phyloP scores from a whole-genome alignment of 2,113 vertebrate species.

The Alethe diademata region DNA sequence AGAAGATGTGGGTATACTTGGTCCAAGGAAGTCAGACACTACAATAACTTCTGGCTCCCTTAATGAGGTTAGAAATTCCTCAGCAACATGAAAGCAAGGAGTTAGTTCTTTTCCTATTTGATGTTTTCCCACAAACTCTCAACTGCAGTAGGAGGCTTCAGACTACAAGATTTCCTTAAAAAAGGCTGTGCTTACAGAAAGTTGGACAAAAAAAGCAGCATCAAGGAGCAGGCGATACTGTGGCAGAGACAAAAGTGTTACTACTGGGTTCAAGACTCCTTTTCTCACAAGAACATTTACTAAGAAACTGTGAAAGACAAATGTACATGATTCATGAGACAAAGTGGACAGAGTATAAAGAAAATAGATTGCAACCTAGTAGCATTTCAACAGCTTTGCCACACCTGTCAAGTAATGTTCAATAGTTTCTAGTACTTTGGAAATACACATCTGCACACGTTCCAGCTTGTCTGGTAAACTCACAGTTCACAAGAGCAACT shows the following conservation, averaged over 20 bases:
- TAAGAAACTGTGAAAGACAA: not conserved
- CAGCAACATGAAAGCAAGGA: not conserved
- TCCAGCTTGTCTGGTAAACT: not conserved
- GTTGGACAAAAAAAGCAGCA: not conserved
- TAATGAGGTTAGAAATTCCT: not conserved
- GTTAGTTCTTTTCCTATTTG: not conserved
- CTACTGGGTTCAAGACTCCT: not conserved
- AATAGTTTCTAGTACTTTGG: not conserved
- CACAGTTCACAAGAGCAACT: not conserved
- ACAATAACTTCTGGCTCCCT: not conserved
- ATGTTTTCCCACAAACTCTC: not conserved
- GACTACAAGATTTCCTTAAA: not conserved
- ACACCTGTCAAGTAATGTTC: not conserved
- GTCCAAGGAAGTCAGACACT: not conserved
- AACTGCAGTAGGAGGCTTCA: not conserved
- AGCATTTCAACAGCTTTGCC: not conserved
- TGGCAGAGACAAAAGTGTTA: not conserved
- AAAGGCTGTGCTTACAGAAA: not conserved
- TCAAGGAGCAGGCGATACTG: not conserved
- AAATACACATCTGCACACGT: not conserved
- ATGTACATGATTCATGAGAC: not conserved
- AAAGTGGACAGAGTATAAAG: fast-evolving
- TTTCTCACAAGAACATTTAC: not conserved
- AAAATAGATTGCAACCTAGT: not conserved
- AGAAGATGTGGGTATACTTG: not conserved